Percentiles rank a stretch among this genome's conserved stretches.
Conservation (phyloP, 1,140 invertebrate species). For the Drosophila carrolli region DNA sequence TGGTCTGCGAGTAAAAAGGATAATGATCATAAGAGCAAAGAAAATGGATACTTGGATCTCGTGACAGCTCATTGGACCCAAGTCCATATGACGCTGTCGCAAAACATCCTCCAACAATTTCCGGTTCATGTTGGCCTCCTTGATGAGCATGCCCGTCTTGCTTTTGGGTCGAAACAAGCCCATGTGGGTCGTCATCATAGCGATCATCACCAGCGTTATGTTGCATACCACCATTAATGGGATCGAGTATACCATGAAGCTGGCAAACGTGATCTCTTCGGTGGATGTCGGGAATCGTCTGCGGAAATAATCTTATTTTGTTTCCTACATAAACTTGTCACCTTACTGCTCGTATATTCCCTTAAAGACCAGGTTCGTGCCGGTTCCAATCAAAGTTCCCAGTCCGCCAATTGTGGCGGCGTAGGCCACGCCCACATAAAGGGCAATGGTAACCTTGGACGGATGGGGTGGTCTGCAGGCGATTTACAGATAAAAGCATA, state of each 20-base stretch:
- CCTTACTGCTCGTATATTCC: slow-evolving; percentile 88
- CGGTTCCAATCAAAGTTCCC: slow-evolving; percentile 93
- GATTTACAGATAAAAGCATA: neutral
- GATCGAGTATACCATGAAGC: slow-evolving; percentile 88
- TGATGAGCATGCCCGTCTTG: slow-evolving; percentile 83
- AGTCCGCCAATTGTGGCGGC: slow-evolving; percentile 92
- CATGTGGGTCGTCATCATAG: slow-evolving; percentile 89
- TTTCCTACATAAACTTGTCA: neutral
- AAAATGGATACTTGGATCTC: slow-evolving; percentile 90
- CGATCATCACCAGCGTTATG: slow-evolving; percentile 88
- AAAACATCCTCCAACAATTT: slow-evolving; percentile 87
- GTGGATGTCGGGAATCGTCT: slow-evolving; percentile 86
- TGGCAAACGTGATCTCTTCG: slow-evolving; percentile 89
- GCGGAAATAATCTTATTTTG: slow-evolving; percentile 29
- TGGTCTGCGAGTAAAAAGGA: slow-evolving; percentile 95
- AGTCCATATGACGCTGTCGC: slow-evolving; percentile 87
- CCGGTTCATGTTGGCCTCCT: slow-evolving; percentile 86
- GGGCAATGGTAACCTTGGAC: slow-evolving; percentile 87
- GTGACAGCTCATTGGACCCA: slow-evolving; percentile 92
- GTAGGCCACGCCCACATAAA: slow-evolving; percentile 91
- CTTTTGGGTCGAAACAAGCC: slow-evolving; percentile 88
- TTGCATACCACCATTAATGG: slow-evolving; percentile 87
- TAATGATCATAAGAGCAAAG: slow-evolving; percentile 90
- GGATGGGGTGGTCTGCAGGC: slow-evolving; percentile 85
- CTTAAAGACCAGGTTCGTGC: slow-evolving; percentile 94